Percentiles rank a stretch among this genome's conserved stretches.
Evolutionary conservation across 1,140 invertebrate species (phyloP).

Genomic region (Trichogramma pretiosum): DNA sequence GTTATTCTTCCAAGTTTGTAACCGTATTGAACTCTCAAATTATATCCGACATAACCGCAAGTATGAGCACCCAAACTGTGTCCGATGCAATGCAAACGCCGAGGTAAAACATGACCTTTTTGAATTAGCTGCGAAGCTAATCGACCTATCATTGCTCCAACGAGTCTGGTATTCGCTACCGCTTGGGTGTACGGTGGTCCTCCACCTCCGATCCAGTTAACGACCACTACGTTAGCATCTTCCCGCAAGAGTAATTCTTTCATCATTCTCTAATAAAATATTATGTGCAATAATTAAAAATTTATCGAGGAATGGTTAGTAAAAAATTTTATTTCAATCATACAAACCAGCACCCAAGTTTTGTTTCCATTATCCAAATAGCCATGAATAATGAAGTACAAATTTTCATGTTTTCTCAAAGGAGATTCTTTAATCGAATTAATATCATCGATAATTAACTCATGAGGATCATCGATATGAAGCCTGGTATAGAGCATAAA

Average conservation of each 20-base stretch:
- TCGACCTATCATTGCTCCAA: conserved; percentile 73
- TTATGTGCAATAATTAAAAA: no score
- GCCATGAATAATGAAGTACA: conserved; percentile 75
- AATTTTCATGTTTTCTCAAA: conserved; percentile 51
- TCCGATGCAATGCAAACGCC: conserved; percentile 69
- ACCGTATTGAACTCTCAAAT: conserved; percentile 43
- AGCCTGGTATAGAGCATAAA: conserved; percentile 49
- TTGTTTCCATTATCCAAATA: conserved; percentile 75
- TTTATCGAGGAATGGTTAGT: background rate
- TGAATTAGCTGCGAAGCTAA: conserved; percentile 49
- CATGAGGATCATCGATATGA: conserved; percentile 46
- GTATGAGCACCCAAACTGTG: conserved; percentile 84
- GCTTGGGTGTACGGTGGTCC: conserved; percentile 83
- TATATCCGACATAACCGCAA: conserved; percentile 71
- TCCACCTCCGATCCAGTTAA: conserved; percentile 79
- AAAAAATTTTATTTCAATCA: background rate
- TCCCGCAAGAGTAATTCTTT: conserved; percentile 57
- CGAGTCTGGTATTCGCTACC: conserved; percentile 79
- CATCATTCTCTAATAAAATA: conserved; percentile 49
- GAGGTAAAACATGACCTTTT: conserved; percentile 27
- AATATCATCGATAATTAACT: conserved; percentile 55
- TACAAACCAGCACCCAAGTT: conserved; percentile 57
- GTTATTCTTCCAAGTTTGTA: conserved; percentile 46
- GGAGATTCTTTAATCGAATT: conserved; percentile 51
- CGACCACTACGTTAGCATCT: conserved; percentile 64